These are phyloP conservation scores for Erythrolamprus reginae DNA, from an alignment of 2,113 vertebrate genomes.

Conservation along the genomic window DNA sequence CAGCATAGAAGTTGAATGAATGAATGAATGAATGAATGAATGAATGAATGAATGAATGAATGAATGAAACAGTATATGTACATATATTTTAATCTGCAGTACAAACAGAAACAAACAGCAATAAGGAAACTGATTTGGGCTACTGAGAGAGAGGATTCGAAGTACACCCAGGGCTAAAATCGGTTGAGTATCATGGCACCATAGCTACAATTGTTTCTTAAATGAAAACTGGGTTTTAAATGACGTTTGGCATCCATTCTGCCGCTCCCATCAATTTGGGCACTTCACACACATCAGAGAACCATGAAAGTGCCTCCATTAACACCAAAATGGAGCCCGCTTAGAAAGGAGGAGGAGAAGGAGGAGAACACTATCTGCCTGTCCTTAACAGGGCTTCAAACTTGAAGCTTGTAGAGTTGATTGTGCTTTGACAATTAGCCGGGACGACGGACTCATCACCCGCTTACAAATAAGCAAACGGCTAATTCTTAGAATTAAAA, in stretches of 20 bases:
- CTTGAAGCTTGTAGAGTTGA: background rate
- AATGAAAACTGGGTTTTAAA: constrained; percentile 44
- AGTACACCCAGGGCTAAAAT: constrained; percentile 36
- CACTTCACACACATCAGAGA: constrained; percentile 14
- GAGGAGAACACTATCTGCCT: background rate
- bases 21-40: too few species aligned
- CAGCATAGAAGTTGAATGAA: too few species aligned
- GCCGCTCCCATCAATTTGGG: constrained; percentile 32
- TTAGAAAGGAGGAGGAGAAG: background rate
- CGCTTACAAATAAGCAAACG: background rate
- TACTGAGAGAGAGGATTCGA: constrained; percentile 23
- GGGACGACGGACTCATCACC: background rate
- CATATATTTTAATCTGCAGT: background rate
- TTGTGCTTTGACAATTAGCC: background rate
- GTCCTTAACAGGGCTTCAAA: background rate
- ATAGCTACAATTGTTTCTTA: constrained; percentile 39
- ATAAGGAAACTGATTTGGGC: constrained; percentile 7
- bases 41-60: too few species aligned
- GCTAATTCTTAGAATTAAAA: background rate
- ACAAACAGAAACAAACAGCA: constrained; percentile 26
- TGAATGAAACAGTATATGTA: background rate
- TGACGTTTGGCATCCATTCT: constrained; percentile 37
- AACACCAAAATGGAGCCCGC: background rate
- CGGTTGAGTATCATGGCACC: constrained; percentile 24
- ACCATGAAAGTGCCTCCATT: background rate